Evolutionary conservation across 2,113 vertebrate genomes (phyloP).

Genomic region (Lophotis ruficrista): DNA sequence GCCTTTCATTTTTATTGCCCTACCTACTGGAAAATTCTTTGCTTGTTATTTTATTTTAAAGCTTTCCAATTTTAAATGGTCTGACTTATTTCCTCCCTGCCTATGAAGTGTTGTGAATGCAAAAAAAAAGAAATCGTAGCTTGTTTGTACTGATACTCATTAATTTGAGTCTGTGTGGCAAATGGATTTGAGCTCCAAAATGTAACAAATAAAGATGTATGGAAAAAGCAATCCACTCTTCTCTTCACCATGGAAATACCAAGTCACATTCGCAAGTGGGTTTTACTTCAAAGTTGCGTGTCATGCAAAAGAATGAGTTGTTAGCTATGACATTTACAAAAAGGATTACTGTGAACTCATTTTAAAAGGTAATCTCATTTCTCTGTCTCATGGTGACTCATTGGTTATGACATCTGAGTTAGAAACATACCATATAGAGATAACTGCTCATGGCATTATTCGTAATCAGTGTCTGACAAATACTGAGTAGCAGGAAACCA

Average conservation of each 20-base stretch:
- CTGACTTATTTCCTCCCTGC: neutral
- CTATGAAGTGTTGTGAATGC: neutral
- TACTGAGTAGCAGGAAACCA: constrained; percentile 31
- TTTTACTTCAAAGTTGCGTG: constrained; percentile 30
- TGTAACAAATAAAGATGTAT: neutral
- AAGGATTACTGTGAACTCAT: constrained; percentile 33
- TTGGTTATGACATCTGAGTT: constrained; percentile 34
- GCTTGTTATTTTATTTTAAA: constrained; percentile 1
- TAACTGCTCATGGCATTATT: constrained; percentile 12
- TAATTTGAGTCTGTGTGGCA: neutral
- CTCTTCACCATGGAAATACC: constrained; percentile 30
- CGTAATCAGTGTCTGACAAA: constrained; percentile 45
- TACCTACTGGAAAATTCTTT: constrained; percentile 44
- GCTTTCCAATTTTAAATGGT: neutral
- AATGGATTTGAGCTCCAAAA: neutral
- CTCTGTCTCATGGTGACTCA: constrained; percentile 52
- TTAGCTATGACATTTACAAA: neutral
- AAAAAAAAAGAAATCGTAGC: neutral
- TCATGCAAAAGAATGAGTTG: constrained; percentile 4
- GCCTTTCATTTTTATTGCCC: constrained; percentile 28
- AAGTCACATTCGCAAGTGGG: neutral
- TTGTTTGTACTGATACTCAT: neutral
- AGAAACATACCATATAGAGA: constrained; percentile 38
- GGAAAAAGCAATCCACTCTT: constrained; percentile 10
- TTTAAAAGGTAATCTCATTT: constrained; percentile 54